Percentiles rank a stretch among this genome's conserved stretches.
Evolutionary conservation across 2,113 vertebrate species (phyloP).

Genomic region (Mirounga angustirostris): DNA sequence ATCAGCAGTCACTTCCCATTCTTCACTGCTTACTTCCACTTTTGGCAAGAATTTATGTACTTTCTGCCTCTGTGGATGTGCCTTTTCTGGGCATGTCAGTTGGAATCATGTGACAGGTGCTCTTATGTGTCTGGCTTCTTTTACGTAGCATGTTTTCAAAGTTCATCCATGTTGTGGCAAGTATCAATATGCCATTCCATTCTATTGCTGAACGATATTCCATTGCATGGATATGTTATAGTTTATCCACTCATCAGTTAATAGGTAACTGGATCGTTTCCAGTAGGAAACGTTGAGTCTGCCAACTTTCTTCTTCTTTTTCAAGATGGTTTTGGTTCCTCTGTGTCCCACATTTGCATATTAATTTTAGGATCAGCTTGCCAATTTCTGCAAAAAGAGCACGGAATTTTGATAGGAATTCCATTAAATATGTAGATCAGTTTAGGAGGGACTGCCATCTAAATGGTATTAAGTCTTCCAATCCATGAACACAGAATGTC

Average conservation of each 20-base stretch:
- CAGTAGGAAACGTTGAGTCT: neutral
- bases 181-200: neutral
- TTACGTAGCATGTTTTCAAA: neutral
- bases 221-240: neutral
- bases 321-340: neutral
- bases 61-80: neutral
- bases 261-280: neutral
- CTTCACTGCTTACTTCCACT: neutral
- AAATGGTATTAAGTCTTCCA: neutral
- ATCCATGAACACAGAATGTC: neutral
- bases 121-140: neutral
- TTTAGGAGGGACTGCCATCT: neutral
- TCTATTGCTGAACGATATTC: neutral
- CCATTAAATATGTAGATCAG: neutral
- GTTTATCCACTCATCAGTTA: neutral
- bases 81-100: neutral
- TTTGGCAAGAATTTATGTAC: neutral
- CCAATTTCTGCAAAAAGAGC: neutral
- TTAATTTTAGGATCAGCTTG: conserved; percentile 25
- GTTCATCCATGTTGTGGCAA: neutral
- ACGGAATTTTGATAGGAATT: conserved; percentile 7
- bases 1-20: neutral
- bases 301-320: neutral
- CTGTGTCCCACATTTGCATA: neutral
- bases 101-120: neutral